Evolutionary conservation across 1,140 invertebrate genomes (phyloP), one percentile per base, ranked within the genome.

Genomic region (Melanaphis sacchari): DNA sequence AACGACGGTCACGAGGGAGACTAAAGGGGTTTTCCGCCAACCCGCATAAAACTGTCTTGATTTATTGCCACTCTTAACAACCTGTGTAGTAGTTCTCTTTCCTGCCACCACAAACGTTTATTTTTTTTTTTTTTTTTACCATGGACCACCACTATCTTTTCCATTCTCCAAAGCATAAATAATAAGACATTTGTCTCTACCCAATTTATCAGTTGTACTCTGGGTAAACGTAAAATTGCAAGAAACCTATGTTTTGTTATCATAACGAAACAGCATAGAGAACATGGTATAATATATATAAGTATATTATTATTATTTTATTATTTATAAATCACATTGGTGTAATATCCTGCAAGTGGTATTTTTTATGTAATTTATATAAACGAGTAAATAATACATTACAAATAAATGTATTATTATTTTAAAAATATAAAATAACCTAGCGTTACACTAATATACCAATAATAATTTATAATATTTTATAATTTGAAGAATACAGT

Each of bases 11-110:
- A 46, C 76, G 43, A 84, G 91, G 90, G 76, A 81, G 4, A n/a
- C 41, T 31, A 49, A 15, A 59, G 43, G 87, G 31, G 49, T 59
- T 40, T 46, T 26, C 90, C 41, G 41, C 76, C 66, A 36, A 40
- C 91, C 91, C 81, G 91, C 81, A 52, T 54, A 85, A 92, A 93
- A 93, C 91, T 11, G 91, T 52, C 81, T 85, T 93, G 91, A 93
- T 93, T 93, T 84, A 93, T 93, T 84, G 81, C 43, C 81, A 40
- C 81, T 84, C 91, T 92, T 92, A 92, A 92, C 88, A 92, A 92
- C 91, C 91, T 40, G 76, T 52, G 91, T 38, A 24, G 43, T 22
- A 76, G 38, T 66, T 66, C 40, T 76, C 41, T 24, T 49, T 91
- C 91, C 46, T 38, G 36, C 76, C 76, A 84, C 91, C 41, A 36